These are phyloP conservation scores for Vicugna pacos DNA, from an alignment of 2,113 vertebrate genomes.

Conservation along the genomic window DNA sequence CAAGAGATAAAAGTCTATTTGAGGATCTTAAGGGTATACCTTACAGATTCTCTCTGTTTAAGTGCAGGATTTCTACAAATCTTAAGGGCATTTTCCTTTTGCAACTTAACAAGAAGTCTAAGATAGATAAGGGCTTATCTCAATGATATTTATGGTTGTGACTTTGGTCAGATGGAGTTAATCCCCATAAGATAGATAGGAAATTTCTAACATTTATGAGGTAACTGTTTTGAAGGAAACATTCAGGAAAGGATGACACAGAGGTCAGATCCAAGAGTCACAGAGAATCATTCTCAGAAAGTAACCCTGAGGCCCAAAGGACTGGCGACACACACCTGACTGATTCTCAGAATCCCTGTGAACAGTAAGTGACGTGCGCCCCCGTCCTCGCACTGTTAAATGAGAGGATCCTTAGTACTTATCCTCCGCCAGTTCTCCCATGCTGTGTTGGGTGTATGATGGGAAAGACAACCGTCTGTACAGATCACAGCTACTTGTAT, in stretches of 20 bases:
- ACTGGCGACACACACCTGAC: not conserved
- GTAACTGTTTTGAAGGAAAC: not conserved
- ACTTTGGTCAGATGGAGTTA: not conserved
- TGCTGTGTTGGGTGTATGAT: not conserved
- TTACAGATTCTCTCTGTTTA: not conserved
- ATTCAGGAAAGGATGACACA: not conserved
- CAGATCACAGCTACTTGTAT: not conserved
- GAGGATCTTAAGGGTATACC: not conserved
- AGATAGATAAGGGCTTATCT: not conserved
- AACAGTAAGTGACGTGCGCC: not conserved
- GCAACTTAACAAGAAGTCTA: not conserved
- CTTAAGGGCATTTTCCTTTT: not conserved
- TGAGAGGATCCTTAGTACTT: not conserved
- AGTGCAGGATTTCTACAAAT: not conserved
- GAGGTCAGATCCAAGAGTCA: not conserved
- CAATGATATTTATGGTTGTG: not conserved
- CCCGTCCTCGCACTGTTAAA: not conserved
- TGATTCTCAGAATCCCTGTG: not conserved
- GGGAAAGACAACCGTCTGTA: not conserved
- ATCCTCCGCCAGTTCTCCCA: not conserved
- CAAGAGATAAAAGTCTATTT: not conserved
- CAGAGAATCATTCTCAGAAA: not conserved
- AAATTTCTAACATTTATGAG: not conserved
- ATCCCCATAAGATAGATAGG: not conserved
- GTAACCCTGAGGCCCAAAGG: not conserved